phyloP scores from a whole-genome alignment of 2,888 invertebrate genomes.

The Portevinia maculata region DNA sequence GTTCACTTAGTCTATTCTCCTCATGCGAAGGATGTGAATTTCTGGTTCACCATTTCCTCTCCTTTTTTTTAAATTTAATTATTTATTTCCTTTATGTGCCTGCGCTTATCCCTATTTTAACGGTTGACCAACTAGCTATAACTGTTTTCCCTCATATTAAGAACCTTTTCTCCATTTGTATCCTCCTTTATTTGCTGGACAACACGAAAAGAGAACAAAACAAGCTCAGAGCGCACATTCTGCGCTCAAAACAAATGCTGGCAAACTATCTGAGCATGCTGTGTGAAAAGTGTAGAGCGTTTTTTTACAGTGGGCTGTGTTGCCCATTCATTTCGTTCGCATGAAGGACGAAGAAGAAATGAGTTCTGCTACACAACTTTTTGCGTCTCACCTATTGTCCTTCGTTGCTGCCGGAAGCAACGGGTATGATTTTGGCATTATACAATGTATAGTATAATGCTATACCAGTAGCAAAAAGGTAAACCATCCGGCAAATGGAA shows the following conservation, averaged over 20 bases:
- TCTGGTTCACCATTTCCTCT: constrained; percentile 15
- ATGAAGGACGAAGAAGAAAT: constrained; percentile 62
- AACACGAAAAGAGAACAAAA: constrained; percentile 35
- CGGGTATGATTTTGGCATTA: constrained; percentile 13
- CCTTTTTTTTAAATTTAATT: constrained; percentile 60
- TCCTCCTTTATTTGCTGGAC: constrained; percentile 35
- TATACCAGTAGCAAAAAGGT: constrained; percentile 61
- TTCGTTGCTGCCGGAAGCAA: neutral
- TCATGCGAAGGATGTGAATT: constrained; percentile 31
- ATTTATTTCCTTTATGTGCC: constrained; percentile 69
- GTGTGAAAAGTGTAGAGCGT: constrained; percentile 13
- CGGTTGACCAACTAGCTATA: constrained; percentile 68
- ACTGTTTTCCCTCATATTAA: constrained; percentile 67
- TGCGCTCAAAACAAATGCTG: constrained; percentile 35
- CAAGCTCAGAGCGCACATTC: constrained; percentile 38
- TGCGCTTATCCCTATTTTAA: constrained; percentile 71
- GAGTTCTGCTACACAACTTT: constrained; percentile 63
- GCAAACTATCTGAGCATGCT: constrained; percentile 14
- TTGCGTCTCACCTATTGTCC: neutral
- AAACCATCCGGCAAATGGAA: constrained; percentile 74
- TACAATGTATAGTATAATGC: too few relatives aligned
- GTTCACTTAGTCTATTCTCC: constrained; percentile 44
- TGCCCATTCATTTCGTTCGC: constrained; percentile 64
- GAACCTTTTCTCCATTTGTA: constrained; percentile 57
- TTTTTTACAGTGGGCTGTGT: constrained; percentile 60